Evolutionary conservation across 1,140 invertebrate genomes (phyloP).

Genomic region (Drosophila cardini): DNA sequence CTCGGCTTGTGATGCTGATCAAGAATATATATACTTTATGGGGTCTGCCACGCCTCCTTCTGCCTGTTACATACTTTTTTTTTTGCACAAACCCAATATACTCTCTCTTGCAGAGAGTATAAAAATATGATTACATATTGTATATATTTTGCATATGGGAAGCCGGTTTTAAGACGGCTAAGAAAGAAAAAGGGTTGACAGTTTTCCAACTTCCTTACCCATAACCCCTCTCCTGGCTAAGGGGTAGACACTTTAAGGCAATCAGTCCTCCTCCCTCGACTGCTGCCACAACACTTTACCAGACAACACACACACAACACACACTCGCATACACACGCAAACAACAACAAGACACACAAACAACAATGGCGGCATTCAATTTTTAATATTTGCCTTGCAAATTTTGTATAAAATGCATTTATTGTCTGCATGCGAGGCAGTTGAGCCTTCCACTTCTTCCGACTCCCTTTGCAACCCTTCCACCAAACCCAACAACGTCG

Average conservation of each 20-base stretch:
- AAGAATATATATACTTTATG: no score
- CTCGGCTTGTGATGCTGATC: no score
- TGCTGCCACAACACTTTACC: constrained; percentile 12
- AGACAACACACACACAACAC: constrained; percentile 38
- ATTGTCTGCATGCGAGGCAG: constrained; percentile 66
- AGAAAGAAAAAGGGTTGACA: constrained; percentile 71
- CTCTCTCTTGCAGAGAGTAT: no score
- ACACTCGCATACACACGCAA: constrained; percentile 6
- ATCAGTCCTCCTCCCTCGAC: constrained; percentile 50
- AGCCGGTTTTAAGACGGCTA: not conserved
- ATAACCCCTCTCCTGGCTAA: not conserved
- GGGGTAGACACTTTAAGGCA: constrained; percentile 69
- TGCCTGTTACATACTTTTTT: no score
- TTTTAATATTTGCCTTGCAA: constrained; percentile 82
- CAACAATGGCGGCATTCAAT: constrained; percentile 75
- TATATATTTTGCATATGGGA: constrained; percentile 25
- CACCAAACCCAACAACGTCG: not conserved
- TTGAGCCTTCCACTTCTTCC: not conserved
- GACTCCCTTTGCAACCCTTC: not conserved
- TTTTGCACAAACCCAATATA: no score
- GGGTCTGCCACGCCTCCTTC: no score
- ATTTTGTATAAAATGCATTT: constrained; percentile 80
- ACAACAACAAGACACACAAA: constrained; percentile 39
- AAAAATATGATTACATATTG: constrained; percentile 81
- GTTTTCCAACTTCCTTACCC: constrained; percentile 26